Base-by-base conservation (phyloP, 2,797 vertebrate genomes). In the Halcyon chelicuti region DNA sequence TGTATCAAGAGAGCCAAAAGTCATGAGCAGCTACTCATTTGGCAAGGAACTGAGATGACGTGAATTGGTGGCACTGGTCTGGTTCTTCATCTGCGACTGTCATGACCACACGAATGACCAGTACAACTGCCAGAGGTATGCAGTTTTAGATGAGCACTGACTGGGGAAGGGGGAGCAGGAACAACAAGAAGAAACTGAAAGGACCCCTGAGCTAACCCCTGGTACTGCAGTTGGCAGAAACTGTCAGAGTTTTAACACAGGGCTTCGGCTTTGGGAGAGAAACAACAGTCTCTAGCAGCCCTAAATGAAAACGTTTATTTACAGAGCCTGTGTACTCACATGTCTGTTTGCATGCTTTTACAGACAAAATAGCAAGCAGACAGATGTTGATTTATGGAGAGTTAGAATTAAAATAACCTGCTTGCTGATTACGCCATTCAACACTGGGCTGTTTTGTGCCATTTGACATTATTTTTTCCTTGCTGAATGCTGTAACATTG, bases 391-490 rank as follows among this genome's bases (percentile, higher is more conserved):
- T 93, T 90, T 75, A 88, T 49, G 60, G 51, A 86, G 76, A 92
- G 44, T 26, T 40, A 66, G 66, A 91, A 91, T 80, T 83, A 82
- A 95, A 95, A 92, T 65, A 91, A 72, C 83, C 74, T 90, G 22
- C 92, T 92, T 85, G 63, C 63, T 92, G 82, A 92, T 88, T 80
- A 82, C 44, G 66, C 76, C 83, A 90, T 84, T 96, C 88, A 93
- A 63, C 77, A 82, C 12, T 22, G 44, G 74, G 47, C 61, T 40
- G 18, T 46, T 96, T 75, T 76, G 74, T 90, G 39, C 92, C 57
- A 39, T 63, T 78, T 76, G 52, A 79, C 4, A 7, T 55, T 66
- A 79, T 68, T 93, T 94, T 90, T 88, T 72, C 70, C 33, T 35
- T 91, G 87, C 52, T 68, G 76, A 93, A 86, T 78, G 65, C 72